A percentile compares a stretch with the other conserved stretches of the same genome.
phyloP scores from a whole-genome alignment of 1,140 invertebrate genomes.

The fruit fly (Drosophila melanogaster) region DNA sequence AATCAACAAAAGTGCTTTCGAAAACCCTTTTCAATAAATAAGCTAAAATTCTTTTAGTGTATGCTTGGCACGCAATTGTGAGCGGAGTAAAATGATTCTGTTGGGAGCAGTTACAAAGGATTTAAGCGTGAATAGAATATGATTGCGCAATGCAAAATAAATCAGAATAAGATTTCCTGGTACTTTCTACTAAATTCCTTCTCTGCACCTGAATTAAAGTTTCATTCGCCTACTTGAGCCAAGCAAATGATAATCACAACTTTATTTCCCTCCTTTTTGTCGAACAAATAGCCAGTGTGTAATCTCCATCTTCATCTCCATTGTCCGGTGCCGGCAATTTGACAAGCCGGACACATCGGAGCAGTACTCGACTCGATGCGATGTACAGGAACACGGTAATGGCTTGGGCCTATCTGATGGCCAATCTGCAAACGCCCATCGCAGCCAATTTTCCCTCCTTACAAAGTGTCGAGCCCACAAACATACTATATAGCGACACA shows the following conservation, averaged over 20 bases:
- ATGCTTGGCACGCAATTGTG: conserved; percentile 52
- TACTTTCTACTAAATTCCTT: not conserved
- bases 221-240: conserved; percentile 7
- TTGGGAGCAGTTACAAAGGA: conserved; percentile 39
- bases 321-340: conserved; percentile 36
- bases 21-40: not conserved
- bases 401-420: conserved; percentile 68
- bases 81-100: conserved; percentile 56
- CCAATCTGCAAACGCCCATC: conserved; percentile 63
- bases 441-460: conserved; percentile 58
- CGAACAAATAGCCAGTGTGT: conserved; percentile 34
- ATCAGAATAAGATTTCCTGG: conserved; percentile 1
- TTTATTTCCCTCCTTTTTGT: conserved; percentile 14
- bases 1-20: too few species aligned
- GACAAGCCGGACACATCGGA: conserved; percentile 27
- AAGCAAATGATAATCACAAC: conserved; percentile 31
- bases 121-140: conserved; percentile 20
- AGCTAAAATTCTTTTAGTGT: conserved; percentile 12
- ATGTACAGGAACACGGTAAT: conserved; percentile 60
- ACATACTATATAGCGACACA: conserved; percentile 54
- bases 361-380: conserved; percentile 4
- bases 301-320: conserved; percentile 34
- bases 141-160: conserved; percentile 12
- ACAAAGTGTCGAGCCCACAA: conserved; percentile 24
- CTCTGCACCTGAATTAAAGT: conserved; percentile 23